phyloP scores from a whole-genome alignment of 2,888 invertebrate genomes.

The Ophion costatus region DNA sequence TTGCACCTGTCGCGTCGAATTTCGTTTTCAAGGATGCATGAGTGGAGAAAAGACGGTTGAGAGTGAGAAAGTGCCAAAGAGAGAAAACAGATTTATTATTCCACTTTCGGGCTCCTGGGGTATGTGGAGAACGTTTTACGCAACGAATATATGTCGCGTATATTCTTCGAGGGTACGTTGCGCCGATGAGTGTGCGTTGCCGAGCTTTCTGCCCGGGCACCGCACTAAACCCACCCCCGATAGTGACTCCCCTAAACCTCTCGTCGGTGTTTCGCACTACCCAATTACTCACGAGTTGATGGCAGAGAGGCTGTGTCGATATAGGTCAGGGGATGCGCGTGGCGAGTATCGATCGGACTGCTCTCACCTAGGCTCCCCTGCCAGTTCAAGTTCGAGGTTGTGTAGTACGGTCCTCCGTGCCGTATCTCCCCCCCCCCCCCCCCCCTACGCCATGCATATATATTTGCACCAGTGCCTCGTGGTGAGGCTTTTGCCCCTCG shows the following conservation, averaged over 20 bases:
- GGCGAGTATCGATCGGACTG: constrained; percentile 78
- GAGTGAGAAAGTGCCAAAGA: too few relatives aligned
- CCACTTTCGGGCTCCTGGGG: too few relatives aligned
- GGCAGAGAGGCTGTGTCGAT: constrained; percentile 69
- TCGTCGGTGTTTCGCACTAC: constrained; percentile 6
- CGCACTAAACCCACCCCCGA: constrained; percentile 1
- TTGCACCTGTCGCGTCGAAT: too few relatives aligned
- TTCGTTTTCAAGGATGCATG: too few relatives aligned
- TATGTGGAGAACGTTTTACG: too few relatives aligned
- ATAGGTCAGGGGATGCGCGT: constrained; percentile 78
- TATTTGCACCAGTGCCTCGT: too few relatives aligned
- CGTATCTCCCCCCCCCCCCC: constrained; percentile 22
- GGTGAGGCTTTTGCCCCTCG: too few relatives aligned
- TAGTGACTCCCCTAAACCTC: background rate
- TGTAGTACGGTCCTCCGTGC: constrained; percentile 59
- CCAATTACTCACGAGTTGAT: constrained; percentile 21
- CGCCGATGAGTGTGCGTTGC: background rate
- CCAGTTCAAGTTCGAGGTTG: constrained; percentile 80
- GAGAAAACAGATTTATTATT: too few relatives aligned
- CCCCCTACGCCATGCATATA: too few relatives aligned
- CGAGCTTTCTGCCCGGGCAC: background rate
- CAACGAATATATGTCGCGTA: too few relatives aligned
- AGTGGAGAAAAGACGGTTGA: too few relatives aligned
- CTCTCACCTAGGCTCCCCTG: constrained; percentile 65
- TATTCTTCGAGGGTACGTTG: background rate